A percentile compares a stretch with the other conserved stretches of the same genome.
Conservation (phyloP, 1,140 invertebrate species). For the Diplogasteroides magnus region DNA sequence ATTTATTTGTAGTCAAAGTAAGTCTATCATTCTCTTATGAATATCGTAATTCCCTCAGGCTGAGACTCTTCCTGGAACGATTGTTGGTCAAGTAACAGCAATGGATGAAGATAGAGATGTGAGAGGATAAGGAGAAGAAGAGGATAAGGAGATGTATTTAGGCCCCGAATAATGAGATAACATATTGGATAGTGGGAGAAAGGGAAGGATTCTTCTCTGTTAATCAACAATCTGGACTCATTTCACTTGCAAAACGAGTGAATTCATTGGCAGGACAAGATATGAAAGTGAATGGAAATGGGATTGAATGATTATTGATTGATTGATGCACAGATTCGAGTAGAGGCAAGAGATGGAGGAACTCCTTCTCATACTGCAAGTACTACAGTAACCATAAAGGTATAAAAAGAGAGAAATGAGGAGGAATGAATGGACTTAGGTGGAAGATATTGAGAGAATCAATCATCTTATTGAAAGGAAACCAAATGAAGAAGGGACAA, state of each 20-base stretch:
- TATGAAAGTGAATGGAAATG: slow-evolving; percentile 30
- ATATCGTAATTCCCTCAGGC: slow-evolving; percentile 3
- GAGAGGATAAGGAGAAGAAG: background rate
- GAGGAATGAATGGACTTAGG: slow-evolving; percentile 36
- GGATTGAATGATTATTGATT: background rate
- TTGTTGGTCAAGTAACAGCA: slow-evolving; percentile 49
- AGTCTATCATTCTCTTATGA: background rate
- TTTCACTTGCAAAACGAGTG: slow-evolving; percentile 32
- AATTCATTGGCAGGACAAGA: slow-evolving; percentile 39
- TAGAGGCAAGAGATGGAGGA: slow-evolving; percentile 49
- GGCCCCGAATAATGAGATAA: slow-evolving; percentile 46
- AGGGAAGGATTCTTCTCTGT: slow-evolving; percentile 39
- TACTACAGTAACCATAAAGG: no score
- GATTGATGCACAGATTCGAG: slow-evolving; percentile 32
- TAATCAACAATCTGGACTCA: slow-evolving; percentile 42
- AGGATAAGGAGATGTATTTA: slow-evolving; percentile 16
- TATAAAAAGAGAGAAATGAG: no score
- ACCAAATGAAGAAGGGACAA: slow-evolving; percentile 6
- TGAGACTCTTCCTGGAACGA: slow-evolving; percentile 45
- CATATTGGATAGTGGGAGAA: slow-evolving; percentile 40
- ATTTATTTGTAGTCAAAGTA: slow-evolving; percentile 30
- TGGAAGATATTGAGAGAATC: slow-evolving; percentile 16
- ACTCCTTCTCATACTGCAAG: slow-evolving; percentile 36
- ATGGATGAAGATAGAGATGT: slow-evolving; percentile 51
- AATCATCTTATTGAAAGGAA: background rate